phyloP scores from a whole-genome alignment of 2,888 invertebrate species.

The Oscheius myriophilus region DNA sequence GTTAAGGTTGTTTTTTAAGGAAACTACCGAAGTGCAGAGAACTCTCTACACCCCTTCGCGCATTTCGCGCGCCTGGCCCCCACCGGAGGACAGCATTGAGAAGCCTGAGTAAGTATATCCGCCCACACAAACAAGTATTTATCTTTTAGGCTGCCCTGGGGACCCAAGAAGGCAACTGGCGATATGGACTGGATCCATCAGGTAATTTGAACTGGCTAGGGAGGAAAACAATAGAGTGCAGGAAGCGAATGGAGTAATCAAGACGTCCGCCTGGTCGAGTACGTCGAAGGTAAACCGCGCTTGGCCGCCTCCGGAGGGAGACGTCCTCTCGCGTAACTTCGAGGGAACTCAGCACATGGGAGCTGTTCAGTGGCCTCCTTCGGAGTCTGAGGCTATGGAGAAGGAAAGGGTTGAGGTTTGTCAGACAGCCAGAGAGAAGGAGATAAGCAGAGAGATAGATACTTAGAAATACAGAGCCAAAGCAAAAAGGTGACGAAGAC shows the following conservation, averaged over 20 bases:
- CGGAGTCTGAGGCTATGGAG: constrained; percentile 62
- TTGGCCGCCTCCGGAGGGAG: constrained; percentile 64
- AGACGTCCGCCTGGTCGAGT: constrained; percentile 42
- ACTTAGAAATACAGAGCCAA: no score
- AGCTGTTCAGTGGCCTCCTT: constrained; percentile 67
- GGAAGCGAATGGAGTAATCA: constrained; percentile 40
- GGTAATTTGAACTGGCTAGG: constrained; percentile 23
- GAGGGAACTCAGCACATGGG: constrained; percentile 51
- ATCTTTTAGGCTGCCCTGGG: constrained; percentile 34
- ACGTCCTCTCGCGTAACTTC: constrained; percentile 20
- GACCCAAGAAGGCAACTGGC: constrained; percentile 50
- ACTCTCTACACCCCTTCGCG: constrained; percentile 61
- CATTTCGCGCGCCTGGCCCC: constrained; percentile 65
- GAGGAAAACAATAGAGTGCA: constrained; percentile 7
- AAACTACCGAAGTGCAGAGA: constrained; percentile 49
- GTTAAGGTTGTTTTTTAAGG: no score
- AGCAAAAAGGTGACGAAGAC: no score
- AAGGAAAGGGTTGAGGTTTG: constrained; percentile 55
- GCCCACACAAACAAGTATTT: not conserved
- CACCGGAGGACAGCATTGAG: constrained; percentile 53
- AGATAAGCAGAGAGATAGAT: no score
- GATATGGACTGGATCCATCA: constrained; percentile 67
- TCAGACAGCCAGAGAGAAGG: not conserved
- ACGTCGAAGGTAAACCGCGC: constrained; percentile 53
- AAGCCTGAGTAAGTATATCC: constrained; percentile 36